Evolutionary conservation across 2,797 vertebrate genomes (phyloP).

Genomic region (Catamblyrhynchus diadema): DNA sequence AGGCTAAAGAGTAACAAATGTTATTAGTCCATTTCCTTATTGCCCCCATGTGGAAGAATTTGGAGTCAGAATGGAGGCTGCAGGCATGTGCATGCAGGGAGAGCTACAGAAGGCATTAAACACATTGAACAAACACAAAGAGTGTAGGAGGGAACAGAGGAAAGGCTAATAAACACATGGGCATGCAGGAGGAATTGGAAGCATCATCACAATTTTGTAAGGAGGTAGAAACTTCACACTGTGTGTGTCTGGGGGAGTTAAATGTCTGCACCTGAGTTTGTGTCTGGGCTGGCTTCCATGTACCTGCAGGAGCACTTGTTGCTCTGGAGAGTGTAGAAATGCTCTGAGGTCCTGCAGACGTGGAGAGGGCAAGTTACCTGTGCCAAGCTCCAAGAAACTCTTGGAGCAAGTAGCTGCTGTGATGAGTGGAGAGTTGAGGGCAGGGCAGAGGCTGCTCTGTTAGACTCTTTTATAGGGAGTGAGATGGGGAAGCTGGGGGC

Average conservation of each 20-base stretch:
- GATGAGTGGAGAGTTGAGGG: not conserved
- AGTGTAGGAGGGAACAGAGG: not conserved
- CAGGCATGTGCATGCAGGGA: not conserved
- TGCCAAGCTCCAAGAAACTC: not conserved
- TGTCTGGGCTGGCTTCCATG: not conserved
- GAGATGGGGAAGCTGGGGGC: not conserved
- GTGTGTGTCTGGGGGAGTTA: not conserved
- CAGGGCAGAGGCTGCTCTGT: not conserved
- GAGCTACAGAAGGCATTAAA: not conserved
- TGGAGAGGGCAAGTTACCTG: not conserved
- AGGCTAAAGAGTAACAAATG: not conserved
- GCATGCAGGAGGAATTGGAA: conserved; percentile 19
- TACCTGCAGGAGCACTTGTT: conserved; percentile 9
- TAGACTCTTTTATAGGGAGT: not conserved
- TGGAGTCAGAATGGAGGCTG: not conserved
- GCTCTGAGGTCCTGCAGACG: not conserved
- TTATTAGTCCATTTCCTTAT: not conserved
- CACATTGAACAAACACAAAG: not conserved
- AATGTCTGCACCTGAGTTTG: not conserved
- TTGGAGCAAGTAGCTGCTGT: not conserved
- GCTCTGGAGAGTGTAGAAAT: not conserved
- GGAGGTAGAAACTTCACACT: not conserved
- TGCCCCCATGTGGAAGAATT: not conserved
- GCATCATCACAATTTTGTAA: not conserved
- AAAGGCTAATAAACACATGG: not conserved